A percentile compares a stretch with the other conserved stretches of the same genome.
Evolutionary conservation across 2,113 vertebrate species (phyloP).

Genomic region (Aptenodytes forsteri): DNA sequence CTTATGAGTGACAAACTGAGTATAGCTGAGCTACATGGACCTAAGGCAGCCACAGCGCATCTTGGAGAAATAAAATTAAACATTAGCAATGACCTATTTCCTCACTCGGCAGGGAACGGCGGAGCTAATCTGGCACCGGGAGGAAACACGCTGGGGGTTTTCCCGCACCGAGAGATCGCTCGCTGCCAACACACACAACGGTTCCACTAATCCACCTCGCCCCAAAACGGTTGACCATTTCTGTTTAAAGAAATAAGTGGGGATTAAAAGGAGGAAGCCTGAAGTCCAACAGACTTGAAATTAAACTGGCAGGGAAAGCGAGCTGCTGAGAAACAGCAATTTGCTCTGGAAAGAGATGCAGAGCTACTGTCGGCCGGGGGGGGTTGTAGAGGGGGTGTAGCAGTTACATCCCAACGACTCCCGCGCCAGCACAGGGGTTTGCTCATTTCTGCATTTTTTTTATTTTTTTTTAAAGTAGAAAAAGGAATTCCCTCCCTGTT

Average conservation of each 20-base stretch:
- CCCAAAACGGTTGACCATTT: background rate
- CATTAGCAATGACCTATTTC: slow-evolving; percentile 10
- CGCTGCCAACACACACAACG: background rate
- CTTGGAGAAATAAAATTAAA: background rate
- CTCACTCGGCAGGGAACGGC: background rate
- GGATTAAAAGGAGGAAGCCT: slow-evolving; percentile 36
- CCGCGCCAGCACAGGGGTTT: fast-evolving
- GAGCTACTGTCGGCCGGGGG: background rate
- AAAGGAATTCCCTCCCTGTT: background rate
- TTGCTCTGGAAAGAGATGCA: background rate
- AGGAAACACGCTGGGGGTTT: background rate
- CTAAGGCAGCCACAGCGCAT: background rate
- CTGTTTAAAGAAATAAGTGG: slow-evolving; percentile 19
- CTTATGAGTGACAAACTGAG: background rate
- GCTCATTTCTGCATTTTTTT: background rate
- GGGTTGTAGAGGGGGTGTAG: fast-evolving
- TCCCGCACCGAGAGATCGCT: background rate
- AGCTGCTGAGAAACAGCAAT: background rate
- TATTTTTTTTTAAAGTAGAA: background rate
- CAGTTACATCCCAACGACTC: background rate
- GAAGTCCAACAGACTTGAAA: slow-evolving; percentile 21
- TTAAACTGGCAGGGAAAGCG: background rate
- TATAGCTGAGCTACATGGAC: fast-evolving
- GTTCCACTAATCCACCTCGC: background rate
- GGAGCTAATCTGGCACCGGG: background rate